Base-by-base conservation (phyloP, 2,888 invertebrate species). In the Baccha elongata region DNA sequence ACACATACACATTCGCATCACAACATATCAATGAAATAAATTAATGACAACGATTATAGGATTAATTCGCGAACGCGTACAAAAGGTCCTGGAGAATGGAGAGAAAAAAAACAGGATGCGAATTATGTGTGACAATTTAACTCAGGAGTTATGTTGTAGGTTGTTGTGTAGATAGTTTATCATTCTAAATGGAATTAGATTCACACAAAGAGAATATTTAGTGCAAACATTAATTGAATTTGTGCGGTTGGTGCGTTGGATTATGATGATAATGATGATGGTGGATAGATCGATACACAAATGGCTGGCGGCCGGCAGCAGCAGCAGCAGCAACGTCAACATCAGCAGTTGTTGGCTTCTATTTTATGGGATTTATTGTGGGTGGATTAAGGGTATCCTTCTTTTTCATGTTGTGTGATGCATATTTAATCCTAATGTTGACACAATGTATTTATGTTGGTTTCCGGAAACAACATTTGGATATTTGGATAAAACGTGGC, bases 11-110 rank as follows among this genome's bases (percentile, higher is more conserved):
- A 78, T 83, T 83, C 78, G 46, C 50, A 78, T 81, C 83, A 78
- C 78, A 78, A 55, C 55, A n/a, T n/a, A n/a, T 64, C 68, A 76
- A 83, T 83, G 64, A 68, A 83, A 83, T 64, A 37, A 83, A 83
- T 83, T 83, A 76, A 76, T 83, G 67, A 37, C 71, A 55, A 42
- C 48, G 72, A 73, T 83, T 83, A 78, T 35, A 68, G 72, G 73
- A 83, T 83, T 64, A 83, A 40, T 55, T 21, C 46, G 55, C 55
- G 42, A 58, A n/a, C 29, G 26, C 46, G 19, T 6, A 37, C 40
- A 40, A 42, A 26, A 58, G 46, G 44, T 58, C 32, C 48, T 32
- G 48, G n/a, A 8, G 1, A 23, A 3, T 15, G 52, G 15, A 13
- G 7, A 10, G 11, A 44, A n/a, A 35, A 32, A 11, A 29, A 50